phyloP scores from a whole-genome alignment of 2,888 invertebrate genomes.

The Drosophila cracens region DNA sequence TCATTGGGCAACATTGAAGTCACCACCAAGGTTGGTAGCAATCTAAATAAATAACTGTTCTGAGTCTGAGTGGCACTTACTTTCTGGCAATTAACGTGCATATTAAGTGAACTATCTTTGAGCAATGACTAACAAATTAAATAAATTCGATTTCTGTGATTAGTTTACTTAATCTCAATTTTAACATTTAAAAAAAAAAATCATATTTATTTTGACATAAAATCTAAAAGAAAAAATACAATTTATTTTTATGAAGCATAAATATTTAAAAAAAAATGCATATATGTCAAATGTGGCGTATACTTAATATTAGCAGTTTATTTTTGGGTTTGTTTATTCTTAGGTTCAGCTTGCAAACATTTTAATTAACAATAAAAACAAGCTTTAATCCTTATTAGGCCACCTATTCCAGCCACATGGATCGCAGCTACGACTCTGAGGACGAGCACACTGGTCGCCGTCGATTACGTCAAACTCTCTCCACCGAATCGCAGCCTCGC shows the following conservation, averaged over 20 bases:
- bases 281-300: not conserved
- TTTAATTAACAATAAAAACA: not conserved
- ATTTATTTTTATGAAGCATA: not conserved
- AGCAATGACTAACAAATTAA: not conserved
- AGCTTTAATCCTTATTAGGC: conserved; percentile 57
- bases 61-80: not conserved
- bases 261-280: not conserved
- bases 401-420: conserved; percentile 77
- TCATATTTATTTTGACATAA: not conserved
- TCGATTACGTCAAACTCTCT: conserved; percentile 87
- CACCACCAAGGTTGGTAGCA: conserved; percentile 82
- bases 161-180: not conserved
- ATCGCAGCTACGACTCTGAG: conserved; percentile 91
- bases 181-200: not conserved
- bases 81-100: conserved; percentile 14
- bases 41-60: conserved; percentile 3
- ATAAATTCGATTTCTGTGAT: not conserved
- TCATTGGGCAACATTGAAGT: conserved; percentile 85
- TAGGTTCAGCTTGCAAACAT: not conserved
- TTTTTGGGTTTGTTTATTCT: not conserved
- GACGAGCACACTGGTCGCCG: conserved; percentile 91
- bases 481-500: conserved; percentile 84
- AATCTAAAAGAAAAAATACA: not conserved
- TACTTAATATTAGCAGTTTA: not conserved
- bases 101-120: not conserved